Evolutionary conservation across 2,113 vertebrate species (phyloP).

Genomic region (Poeciliopsis occidentalis): DNA sequence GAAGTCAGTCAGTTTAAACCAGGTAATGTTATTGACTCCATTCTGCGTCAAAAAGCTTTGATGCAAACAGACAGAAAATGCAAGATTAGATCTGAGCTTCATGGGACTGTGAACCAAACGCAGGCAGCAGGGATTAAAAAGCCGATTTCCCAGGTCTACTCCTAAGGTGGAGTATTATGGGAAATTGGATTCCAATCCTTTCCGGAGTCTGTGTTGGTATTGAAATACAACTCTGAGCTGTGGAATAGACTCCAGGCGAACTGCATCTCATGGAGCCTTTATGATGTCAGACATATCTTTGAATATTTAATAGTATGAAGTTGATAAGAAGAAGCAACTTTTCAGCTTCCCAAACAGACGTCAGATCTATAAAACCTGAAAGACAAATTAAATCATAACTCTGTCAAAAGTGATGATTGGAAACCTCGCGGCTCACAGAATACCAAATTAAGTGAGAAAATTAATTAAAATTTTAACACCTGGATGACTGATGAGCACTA

Average conservation of each 20-base stretch:
- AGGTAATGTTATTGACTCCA: not conserved
- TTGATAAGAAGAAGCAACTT: not conserved
- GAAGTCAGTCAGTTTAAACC: not conserved
- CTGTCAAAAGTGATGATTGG: not conserved
- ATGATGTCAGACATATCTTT: not conserved
- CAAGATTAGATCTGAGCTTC: conserved; percentile 58
- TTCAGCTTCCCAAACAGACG: not conserved
- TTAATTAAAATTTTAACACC: not conserved
- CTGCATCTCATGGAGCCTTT: too few species aligned
- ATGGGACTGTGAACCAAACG: conserved; percentile 44
- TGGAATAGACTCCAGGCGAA: conserved; percentile 6
- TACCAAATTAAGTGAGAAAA: not conserved
- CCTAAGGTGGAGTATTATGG: conserved; percentile 56
- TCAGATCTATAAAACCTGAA: not conserved
- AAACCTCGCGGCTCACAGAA: not conserved
- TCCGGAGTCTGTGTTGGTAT: conserved; percentile 16
- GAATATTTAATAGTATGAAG: not conserved
- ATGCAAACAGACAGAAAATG: conserved; percentile 37
- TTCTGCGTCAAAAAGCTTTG: conserved; percentile 11
- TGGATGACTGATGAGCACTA: too few species aligned
- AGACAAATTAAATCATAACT: not conserved
- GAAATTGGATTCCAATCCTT: conserved; percentile 67
- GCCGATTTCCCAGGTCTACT: conserved; percentile 64
- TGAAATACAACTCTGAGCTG: conserved; percentile 36
- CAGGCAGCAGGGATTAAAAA: conserved; percentile 63